These are phyloP conservation scores for Poecilia velifera DNA, from an alignment of 2,797 vertebrate genomes.

Conservation along the genomic window DNA sequence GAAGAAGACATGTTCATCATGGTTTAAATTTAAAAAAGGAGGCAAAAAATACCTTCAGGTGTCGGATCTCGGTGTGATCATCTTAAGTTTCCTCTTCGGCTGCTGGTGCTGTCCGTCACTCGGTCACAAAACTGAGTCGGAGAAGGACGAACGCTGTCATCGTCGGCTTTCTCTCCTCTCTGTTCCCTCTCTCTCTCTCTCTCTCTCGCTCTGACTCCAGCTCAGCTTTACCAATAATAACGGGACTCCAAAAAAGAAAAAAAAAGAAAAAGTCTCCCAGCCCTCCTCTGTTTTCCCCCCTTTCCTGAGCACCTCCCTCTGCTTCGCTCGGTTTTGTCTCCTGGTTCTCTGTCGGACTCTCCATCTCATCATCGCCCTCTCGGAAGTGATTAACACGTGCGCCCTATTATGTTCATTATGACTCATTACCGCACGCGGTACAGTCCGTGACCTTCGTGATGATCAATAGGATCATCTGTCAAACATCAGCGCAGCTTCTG, in stretches of 20 bases:
- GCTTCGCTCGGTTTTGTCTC: conserved; percentile 27
- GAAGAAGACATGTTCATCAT: neutral
- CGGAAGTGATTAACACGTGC: conserved; percentile 54
- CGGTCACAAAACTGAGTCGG: conserved; percentile 72
- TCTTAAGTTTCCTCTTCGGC: conserved; percentile 69
- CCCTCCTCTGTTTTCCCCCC: conserved; percentile 28
- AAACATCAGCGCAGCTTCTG: neutral
- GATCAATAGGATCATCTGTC: conserved; percentile 23
- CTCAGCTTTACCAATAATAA: conserved; percentile 21
- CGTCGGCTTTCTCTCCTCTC: conserved; percentile 45
- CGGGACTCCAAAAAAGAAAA: conserved; percentile 57
- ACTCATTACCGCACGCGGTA: conserved; percentile 48
- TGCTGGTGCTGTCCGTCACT: conserved; percentile 62
- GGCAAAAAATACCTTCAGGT: conserved; percentile 65
- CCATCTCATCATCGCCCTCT: conserved; percentile 31
- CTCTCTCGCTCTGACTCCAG: conserved; percentile 4
- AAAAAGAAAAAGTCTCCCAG: too few relatives aligned
- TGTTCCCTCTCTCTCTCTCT: conserved; percentile 20
- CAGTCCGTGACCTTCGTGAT: conserved; percentile 25
- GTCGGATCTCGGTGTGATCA: conserved; percentile 44
- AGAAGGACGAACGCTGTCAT: conserved; percentile 74
- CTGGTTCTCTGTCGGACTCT: conserved; percentile 32
- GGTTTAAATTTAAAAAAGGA: too few relatives aligned
- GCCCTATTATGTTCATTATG: conserved; percentile 56
- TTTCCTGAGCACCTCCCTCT: conserved; percentile 21